Conservation (phyloP, 2,888 invertebrate species). For the Patella depressa region DNA sequence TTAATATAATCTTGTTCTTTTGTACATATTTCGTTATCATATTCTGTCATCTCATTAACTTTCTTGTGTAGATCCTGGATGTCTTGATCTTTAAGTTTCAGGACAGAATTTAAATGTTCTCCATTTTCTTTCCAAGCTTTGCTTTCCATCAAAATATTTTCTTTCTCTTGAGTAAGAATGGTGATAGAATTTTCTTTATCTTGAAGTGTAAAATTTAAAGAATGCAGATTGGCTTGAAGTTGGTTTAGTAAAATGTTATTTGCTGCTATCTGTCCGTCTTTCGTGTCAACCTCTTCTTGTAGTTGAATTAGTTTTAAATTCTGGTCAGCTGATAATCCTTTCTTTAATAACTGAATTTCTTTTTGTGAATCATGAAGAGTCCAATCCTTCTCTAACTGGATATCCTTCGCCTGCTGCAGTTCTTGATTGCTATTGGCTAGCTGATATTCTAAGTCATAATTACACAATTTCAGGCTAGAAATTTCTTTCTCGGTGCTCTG, state of each 20-base stretch:
- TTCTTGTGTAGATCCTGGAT: not conserved
- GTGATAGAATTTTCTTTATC: not conserved
- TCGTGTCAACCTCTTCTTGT: slow-evolving; percentile 34
- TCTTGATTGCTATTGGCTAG: too few relatives aligned
- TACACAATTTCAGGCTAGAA: slow-evolving; percentile 10
- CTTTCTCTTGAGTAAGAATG: not conserved
- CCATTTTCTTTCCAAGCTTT: not conserved
- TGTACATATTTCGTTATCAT: not conserved
- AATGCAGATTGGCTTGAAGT: not conserved
- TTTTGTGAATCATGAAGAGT: slow-evolving; percentile 14
- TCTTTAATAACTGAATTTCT: slow-evolving; percentile 6
- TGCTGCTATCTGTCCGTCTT: slow-evolving; percentile 25
- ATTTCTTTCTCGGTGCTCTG: slow-evolving; percentile 21
- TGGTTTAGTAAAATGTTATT: not conserved
- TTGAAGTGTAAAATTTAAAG: not conserved
- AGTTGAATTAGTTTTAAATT: slow-evolving; percentile 32
- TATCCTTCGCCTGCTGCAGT: too few relatives aligned
- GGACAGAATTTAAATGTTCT: not conserved
- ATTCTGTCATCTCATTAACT: not conserved
- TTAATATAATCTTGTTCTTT: not conserved
- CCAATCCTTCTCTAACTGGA: slow-evolving; percentile 4
- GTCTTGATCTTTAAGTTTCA: not conserved
- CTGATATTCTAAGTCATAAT: too few relatives aligned
- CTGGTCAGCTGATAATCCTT: slow-evolving; percentile 27
- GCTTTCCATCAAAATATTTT: not conserved